Percentiles rank a stretch among this genome's conserved stretches.
Conservation (phyloP, 2,888 invertebrate genomes). For the Coelinius sp. region DNA sequence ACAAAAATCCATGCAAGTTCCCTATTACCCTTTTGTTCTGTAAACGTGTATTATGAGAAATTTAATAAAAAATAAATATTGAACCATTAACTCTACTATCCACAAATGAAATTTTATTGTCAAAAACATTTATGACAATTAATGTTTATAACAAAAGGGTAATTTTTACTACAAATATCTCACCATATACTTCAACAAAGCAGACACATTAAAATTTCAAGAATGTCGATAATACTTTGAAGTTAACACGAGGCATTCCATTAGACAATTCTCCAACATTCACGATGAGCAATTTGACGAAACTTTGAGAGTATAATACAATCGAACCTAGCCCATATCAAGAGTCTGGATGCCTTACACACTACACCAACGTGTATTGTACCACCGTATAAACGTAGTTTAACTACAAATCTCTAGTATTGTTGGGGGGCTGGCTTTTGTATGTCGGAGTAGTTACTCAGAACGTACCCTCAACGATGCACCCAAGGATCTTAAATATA, state of each 20-base stretch:
- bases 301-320: slow-evolving; percentile 41
- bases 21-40: too few relatives aligned
- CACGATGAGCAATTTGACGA: slow-evolving; percentile 52
- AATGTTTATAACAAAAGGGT: too few relatives aligned
- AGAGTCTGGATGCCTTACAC: slow-evolving; percentile 16
- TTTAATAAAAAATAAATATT: too few relatives aligned
- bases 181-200: not conserved
- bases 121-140: too few relatives aligned
- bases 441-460: slow-evolving; percentile 32
- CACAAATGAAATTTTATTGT: too few relatives aligned
- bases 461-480: slow-evolving; percentile 19
- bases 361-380: too few relatives aligned
- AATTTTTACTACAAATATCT: not conserved
- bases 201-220: slow-evolving; percentile 33
- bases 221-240: slow-evolving; percentile 36
- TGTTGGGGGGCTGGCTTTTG: slow-evolving; percentile 35
- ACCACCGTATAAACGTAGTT: slow-evolving; percentile 26
- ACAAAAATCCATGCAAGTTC: too few relatives aligned
- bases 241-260: slow-evolving; percentile 36
- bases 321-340: slow-evolving; percentile 20
- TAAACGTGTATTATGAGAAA: too few relatives aligned
- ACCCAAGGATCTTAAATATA: slow-evolving; percentile 20
- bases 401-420: slow-evolving; percentile 45
- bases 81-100: too few relatives aligned
- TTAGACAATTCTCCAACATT: slow-evolving; percentile 43